phyloP scores from a whole-genome alignment of 1,140 invertebrate species.

The Brachionus manjavacas region DNA sequence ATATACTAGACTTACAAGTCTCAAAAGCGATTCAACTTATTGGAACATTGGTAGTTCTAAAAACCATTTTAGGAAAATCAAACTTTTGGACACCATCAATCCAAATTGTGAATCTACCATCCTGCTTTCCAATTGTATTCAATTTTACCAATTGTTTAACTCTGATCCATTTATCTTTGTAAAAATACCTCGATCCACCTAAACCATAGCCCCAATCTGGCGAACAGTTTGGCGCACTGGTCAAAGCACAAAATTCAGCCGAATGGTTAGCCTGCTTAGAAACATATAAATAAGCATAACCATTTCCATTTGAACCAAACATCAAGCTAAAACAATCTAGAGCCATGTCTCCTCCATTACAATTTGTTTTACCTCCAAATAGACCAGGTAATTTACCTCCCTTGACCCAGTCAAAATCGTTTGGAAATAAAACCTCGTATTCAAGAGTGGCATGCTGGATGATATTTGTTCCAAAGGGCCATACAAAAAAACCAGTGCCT shows the following conservation, averaged over 20 bases:
- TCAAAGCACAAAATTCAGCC: constrained; percentile 16
- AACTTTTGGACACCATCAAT: constrained; percentile 7
- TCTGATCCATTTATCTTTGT: constrained; percentile 14
- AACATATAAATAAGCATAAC: constrained; percentile 26
- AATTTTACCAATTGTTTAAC: constrained; percentile 18
- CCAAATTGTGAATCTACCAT: constrained; percentile 2
- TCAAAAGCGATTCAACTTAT: constrained; percentile 19
- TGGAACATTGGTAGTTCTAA: constrained; percentile 8
- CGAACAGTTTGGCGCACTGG: background rate
- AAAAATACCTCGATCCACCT: background rate
- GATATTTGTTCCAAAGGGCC: background rate
- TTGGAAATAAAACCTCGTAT: constrained; percentile 1
- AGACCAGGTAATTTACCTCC: constrained; percentile 8
- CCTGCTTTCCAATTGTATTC: background rate
- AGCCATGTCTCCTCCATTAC: constrained; percentile 22
- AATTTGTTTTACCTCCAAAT: background rate
- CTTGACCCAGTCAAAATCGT: background rate
- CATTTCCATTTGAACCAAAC: background rate
- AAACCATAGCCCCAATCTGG: constrained; percentile 10
- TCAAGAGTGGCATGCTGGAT: constrained; percentile 12
- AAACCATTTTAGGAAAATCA: constrained; percentile 24
- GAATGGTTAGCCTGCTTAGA: background rate
- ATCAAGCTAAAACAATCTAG: constrained; percentile 20
- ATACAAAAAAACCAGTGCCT: constrained; percentile 34
- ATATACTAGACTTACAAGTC: background rate